Percentiles rank a stretch among this genome's conserved stretches.
Evolutionary conservation across 2,113 vertebrate genomes (phyloP).

Genomic region (Thinocorus orbignyianus): DNA sequence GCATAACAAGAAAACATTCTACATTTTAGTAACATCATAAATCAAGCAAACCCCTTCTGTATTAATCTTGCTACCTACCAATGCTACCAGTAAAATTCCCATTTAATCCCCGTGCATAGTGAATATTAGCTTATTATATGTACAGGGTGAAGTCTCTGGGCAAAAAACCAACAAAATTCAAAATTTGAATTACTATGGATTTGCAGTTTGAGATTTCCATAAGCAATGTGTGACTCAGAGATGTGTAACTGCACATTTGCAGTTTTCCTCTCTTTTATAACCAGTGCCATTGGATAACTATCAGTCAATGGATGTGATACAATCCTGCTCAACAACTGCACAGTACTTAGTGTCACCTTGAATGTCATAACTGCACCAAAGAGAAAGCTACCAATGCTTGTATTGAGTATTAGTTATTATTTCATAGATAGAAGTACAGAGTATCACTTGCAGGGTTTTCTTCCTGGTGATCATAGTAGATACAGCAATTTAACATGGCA

Average conservation of each 20-base stretch:
- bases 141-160: not conserved
- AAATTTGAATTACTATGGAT: not conserved
- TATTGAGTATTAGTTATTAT: not conserved
- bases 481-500: not conserved
- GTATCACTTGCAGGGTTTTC: not conserved
- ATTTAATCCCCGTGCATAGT: not conserved
- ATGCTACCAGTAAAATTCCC: not conserved
- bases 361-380: fast-evolving
- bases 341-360: not conserved
- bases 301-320: not conserved
- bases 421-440: not conserved
- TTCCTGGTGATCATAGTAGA: not conserved
- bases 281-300: not conserved
- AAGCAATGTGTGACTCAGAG: not conserved
- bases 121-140: not conserved
- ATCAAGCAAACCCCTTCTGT: not conserved
- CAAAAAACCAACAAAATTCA: not conserved
- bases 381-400: not conserved
- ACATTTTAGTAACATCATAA: not conserved
- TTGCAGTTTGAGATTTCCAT: not conserved
- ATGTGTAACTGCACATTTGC: not conserved
- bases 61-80: not conserved
- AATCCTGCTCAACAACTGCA: not conserved
- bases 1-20: not conserved
- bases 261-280: not conserved